These are phyloP conservation scores for Ophthalmolycus amberensis DNA, from an alignment of 2,113 vertebrate genomes.

Conservation along the genomic window DNA sequence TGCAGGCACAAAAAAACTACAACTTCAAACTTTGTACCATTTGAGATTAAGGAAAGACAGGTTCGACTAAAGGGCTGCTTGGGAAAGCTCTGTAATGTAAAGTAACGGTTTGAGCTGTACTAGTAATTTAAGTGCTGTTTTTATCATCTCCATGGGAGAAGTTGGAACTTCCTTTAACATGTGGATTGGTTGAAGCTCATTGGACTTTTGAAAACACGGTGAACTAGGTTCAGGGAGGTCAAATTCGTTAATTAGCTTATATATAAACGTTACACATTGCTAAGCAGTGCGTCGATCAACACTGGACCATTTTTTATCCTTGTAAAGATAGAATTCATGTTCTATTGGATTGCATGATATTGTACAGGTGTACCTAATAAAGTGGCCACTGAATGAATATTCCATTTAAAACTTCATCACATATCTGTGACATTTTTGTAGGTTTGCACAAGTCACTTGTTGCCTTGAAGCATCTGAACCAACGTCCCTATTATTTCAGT, in stretches of 20 bases:
- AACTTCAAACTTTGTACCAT: slow-evolving; percentile 55
- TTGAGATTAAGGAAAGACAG: slow-evolving; percentile 35
- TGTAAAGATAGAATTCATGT: not conserved
- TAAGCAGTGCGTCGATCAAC: not conserved
- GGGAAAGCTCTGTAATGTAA: slow-evolving; percentile 8
- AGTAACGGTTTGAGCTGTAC: slow-evolving; percentile 11
- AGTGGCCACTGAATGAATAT: not conserved
- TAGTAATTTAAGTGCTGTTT: not conserved
- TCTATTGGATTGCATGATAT: too few species aligned
- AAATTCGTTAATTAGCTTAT: not conserved
- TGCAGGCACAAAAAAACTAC: slow-evolving; percentile 38
- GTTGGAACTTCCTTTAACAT: not conserved
- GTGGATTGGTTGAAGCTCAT: not conserved
- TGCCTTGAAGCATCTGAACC: not conserved
- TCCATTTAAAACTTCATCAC: not conserved
- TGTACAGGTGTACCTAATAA: too few species aligned
- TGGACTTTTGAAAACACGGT: not conserved
- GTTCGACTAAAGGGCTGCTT: slow-evolving; percentile 10
- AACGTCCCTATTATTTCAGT: not conserved
- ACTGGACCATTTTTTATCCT: not conserved
- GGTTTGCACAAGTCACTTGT: not conserved
- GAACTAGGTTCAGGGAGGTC: not conserved
- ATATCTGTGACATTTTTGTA: not conserved
- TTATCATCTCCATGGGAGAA: not conserved
- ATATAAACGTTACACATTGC: not conserved